Evolutionary conservation across 2,113 vertebrate species (phyloP), one percentile per base, ranked within the genome.

Genomic region (Carassius gibelio): DNA sequence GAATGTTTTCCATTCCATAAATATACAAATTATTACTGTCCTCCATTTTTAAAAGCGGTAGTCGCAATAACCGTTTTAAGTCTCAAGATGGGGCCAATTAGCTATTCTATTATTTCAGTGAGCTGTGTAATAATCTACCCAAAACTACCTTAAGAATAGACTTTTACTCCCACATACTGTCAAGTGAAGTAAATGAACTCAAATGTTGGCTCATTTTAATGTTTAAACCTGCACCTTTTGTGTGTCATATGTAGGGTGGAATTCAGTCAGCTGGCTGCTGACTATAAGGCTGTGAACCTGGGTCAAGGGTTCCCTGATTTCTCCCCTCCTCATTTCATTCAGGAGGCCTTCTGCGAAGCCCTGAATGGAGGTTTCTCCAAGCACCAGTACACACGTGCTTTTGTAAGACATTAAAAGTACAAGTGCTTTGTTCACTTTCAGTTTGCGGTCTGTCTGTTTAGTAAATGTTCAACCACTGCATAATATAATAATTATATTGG

Each of bases 261-360:
- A 48, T 95, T 97, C 84, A 87, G 89, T 1, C 88, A 94, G 38
- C 84, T 99, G 62, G 91, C 95, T 64, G 90, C 91, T 3, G 93
- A 96, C 17, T 93, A 96, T 86, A 95, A 97, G 26, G 87, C 84
- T 0, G 97, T 99, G 83, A 98, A 99, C 93, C 91, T 99, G 50
- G 98, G 98, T n/a, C 97, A 98, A 75, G 98, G 98, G 3, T 99
- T 98, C 78, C 98, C 98, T 0, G 96, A 99, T 90, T 98, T 98
- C 69, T 90, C 96, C 0, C 96, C 97, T 0, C 97, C 98, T 0
- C 90, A 91, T 50, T 99, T 97, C 3, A 85, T 97, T 34, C 88
- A 89, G 89, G 95, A 98, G 69, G 96, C 97, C 0, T 94, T 98
- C 0, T 85, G 57, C 50, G 90, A 92, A 8, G 96, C 96, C 50